Evolutionary conservation across 2,113 vertebrate species (phyloP), one percentile per base, ranked within the genome.

Genomic region (Oreochromis spilurus): DNA sequence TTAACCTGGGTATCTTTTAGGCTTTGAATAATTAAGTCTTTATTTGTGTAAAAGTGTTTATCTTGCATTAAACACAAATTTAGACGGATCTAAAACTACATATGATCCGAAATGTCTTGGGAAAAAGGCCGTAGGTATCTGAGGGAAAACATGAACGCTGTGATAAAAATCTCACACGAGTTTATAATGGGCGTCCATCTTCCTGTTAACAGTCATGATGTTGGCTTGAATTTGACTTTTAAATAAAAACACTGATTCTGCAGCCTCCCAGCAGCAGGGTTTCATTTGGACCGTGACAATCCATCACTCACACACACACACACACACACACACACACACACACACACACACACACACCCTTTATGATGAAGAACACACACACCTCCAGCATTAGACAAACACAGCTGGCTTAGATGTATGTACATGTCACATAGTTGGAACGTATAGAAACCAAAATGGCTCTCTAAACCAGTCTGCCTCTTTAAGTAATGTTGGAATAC

Each of bases 381-480:
- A 70, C 53, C 50, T 55, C n/a, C 48, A 70, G 79, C 1, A 1
- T 67, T 94, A 90, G 78, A 92, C 85, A 95, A 94, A 94, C 89
- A 94, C 92, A 94, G 91, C 93, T 94, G 94, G 83, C 55, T 91
- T 54, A 67, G 65, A 87, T 83, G 81, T 82, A 21, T 75, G 83
- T 62, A 83, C 48, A 75, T 89, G 89, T 93, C 85, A 94, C 83
- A 83, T 81, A 72, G 60, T 24, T 84, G 93, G 91, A 94, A 93
- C 79, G 87, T 88, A 90, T 79, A 88, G 92, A 52, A 86, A 81
- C 83, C 67, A 43, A 91, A 85, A 81, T 43, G 53, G 21, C 31
- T 17, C 53, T 75, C 21, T 4, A 31, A 19, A 38, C 80, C 9
- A 7, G 40, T 75, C 65, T 34, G 50, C 29, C 45, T 55, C 29